Evolutionary conservation across 2,797 vertebrate genomes (phyloP), one percentile per base, ranked within the genome.

Genomic region (Mycteria americana): DNA sequence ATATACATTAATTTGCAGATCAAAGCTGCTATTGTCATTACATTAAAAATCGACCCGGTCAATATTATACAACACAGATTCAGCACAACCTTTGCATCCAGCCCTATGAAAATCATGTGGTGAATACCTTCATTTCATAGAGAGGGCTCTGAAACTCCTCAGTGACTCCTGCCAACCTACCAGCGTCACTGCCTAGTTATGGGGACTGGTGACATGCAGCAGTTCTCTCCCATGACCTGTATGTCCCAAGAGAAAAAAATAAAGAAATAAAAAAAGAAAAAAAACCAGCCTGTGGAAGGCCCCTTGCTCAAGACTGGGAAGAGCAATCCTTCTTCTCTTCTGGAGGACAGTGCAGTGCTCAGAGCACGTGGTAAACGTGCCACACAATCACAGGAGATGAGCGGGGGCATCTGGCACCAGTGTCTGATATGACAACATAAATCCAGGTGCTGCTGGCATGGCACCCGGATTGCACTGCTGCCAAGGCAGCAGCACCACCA

Each of bases 21-120:
- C 91, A 95, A 85, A 93, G 68, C 57, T 86, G 45, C 72, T 33
- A 24, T 25, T 54, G 48, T 60, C 57, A n/a, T 33, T 63, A 35
- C 72, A 50, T 39, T 57, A 78, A 78, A 75, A 63, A 79, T 39
- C 6, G 7, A 67, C 48, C 33, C 0, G 0, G 57, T 59, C 67
- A 81, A 43, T 13, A 12, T 23, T 57, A 28, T 2, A 80, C 74
- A 84, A 41, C 25, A 37, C 2, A 24, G 50, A 69, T 9, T 41
- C 62, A 79, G 73, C 50, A 75, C 45, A 46, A 57, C 24, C 46
- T 78, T 82, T 0, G 1, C 31, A 63, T 12, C n/a, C 73, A 80
- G 85, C 45, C 76, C 45, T 64, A 25, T 5, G 50, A 64, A 81
- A 84, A 64, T 28, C 37, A 68, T 23, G 18, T 37, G 41, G n/a